These are phyloP conservation scores for Ctenopoma multispine DNA, from an alignment of 2,797 vertebrate genomes.

Conservation along the genomic window DNA sequence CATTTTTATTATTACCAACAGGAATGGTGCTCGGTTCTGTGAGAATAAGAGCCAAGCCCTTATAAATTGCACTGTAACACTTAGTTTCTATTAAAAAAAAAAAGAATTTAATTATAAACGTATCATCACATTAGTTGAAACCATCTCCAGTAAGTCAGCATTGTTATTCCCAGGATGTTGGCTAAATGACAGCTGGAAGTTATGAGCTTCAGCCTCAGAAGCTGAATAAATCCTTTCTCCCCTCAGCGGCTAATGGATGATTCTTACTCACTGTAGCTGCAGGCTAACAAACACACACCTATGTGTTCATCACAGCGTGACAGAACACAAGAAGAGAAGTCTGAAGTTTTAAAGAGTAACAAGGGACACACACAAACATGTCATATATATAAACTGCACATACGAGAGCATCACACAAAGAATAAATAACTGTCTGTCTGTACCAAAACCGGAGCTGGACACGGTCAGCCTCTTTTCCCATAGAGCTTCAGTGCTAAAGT, in stretches of 20 bases:
- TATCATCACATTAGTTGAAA: conserved; percentile 5
- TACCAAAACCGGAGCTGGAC: conserved; percentile 32
- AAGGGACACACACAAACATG: conserved; percentile 6
- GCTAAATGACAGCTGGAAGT: conserved; percentile 57
- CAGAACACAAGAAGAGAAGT: conserved; percentile 10
- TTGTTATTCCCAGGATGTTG: conserved; percentile 28
- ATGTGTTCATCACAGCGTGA: conserved; percentile 43
- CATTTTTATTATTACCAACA: no score
- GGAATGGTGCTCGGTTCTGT: no score
- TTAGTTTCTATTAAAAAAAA: no score
- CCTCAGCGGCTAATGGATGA: conserved; percentile 50
- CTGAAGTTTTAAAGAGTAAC: conserved; percentile 39
- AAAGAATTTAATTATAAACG: neutral
- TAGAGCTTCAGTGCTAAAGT: conserved; percentile 12
- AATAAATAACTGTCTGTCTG: conserved; percentile 13
- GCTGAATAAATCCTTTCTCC: conserved; percentile 26
- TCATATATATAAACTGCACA: neutral
- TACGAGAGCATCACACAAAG: conserved; percentile 23
- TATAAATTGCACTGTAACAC: no score
- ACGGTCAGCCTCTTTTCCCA: conserved; percentile 11
- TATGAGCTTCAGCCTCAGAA: conserved; percentile 36
- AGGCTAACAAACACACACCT: conserved; percentile 28
- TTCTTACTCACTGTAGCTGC: conserved; percentile 29
- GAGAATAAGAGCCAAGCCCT: no score
- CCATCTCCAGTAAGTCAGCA: conserved; percentile 25